These are phyloP conservation scores for Tokudaia tokunoshimensis DNA, from an alignment of 2,797 vertebrate genomes.

Conservation along the genomic window DNA sequence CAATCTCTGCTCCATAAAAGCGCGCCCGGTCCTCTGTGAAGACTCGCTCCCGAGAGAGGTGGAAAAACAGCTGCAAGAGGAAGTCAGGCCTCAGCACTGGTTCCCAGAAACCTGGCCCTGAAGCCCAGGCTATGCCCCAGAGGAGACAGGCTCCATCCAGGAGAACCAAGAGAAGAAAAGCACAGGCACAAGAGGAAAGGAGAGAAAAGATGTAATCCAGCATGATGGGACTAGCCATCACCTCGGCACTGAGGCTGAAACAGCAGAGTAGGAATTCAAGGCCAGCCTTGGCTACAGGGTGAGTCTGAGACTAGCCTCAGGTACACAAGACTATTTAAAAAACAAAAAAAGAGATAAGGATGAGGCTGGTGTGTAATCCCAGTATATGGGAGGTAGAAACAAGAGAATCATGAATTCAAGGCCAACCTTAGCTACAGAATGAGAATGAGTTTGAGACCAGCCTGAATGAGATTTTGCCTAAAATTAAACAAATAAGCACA, in stretches of 20 bases:
- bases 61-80: slow-evolving; percentile 93
- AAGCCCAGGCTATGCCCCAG: background rate
- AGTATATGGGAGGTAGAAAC: background rate
- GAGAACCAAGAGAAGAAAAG: background rate
- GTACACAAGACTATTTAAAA: background rate
- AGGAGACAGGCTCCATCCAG: background rate
- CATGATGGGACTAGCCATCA: accelerated
- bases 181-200: background rate
- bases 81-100: background rate
- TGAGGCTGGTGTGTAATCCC: background rate
- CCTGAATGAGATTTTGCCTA: background rate
- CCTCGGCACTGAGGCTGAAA: background rate
- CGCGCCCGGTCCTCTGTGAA: slow-evolving; percentile 96
- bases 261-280: background rate
- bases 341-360: background rate
- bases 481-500: background rate
- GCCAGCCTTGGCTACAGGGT: background rate
- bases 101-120: too few species aligned
- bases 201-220: background rate
- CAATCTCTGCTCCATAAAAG: slow-evolving; percentile 97
- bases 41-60: slow-evolving; percentile 95
- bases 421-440: background rate
- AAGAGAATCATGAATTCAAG: background rate
- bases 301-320: background rate
- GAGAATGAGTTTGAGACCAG: background rate